phyloP scores from a whole-genome alignment of 2,888 invertebrate genomes.

The Heliconius ethilla region DNA sequence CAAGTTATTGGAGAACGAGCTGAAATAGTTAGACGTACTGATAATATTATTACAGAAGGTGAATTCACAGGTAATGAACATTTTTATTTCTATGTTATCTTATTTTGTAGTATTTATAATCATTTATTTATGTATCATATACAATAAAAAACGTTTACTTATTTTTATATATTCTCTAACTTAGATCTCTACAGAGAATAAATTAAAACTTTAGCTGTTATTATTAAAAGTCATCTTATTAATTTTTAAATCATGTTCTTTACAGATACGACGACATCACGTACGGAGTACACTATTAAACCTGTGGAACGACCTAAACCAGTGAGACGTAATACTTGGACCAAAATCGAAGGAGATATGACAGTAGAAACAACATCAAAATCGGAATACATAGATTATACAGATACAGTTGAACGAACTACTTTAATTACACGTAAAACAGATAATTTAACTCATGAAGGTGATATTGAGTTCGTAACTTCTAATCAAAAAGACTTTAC shows the following conservation, averaged over 20 bases:
- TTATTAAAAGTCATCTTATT: background rate
- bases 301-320: slow-evolving; percentile 84
- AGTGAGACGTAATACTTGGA: slow-evolving; percentile 88
- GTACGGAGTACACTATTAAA: slow-evolving; percentile 86
- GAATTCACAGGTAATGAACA: slow-evolving; percentile 82
- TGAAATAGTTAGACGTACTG: slow-evolving; percentile 83
- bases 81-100: background rate
- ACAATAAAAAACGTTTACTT: background rate
- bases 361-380: slow-evolving; percentile 85
- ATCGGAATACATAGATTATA: slow-evolving; percentile 85
- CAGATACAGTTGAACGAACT: slow-evolving; percentile 81
- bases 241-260: slow-evolving; percentile 41
- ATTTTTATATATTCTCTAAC: no score
- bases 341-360: slow-evolving; percentile 89
- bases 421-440: slow-evolving; percentile 82
- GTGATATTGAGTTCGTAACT: slow-evolving; percentile 85
- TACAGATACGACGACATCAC: slow-evolving; percentile 86
- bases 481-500: slow-evolving; percentile 84
- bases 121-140: background rate
- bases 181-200: no score
- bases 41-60: slow-evolving; percentile 85
- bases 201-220: no score
- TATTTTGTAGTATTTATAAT: background rate
- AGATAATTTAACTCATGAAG: slow-evolving; percentile 86
- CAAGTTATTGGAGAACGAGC: slow-evolving; percentile 84